Percentiles rank a stretch among this genome's conserved stretches.
These are phyloP conservation scores for Noctua comes DNA, from an alignment of 2,888 invertebrate species.

Conservation along the genomic window DNA sequence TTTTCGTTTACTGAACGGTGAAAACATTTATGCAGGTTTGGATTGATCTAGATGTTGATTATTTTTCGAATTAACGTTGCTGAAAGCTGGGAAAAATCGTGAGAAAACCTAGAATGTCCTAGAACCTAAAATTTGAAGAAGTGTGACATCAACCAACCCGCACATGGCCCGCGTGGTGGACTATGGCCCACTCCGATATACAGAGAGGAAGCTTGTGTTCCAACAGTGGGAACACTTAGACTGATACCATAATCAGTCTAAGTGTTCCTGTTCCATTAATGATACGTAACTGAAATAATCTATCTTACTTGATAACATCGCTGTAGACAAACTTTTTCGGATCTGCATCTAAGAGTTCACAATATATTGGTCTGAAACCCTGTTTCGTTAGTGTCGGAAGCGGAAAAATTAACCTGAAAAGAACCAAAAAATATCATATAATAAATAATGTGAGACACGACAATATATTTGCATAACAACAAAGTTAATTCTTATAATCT, in stretches of 20 bases:
- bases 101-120: background rate
- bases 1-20: background rate
- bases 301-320: conserved; percentile 85
- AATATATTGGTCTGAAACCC: conserved; percentile 90
- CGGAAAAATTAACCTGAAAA: conserved; percentile 77
- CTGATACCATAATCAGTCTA: no score
- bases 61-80: background rate
- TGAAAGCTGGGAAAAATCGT: background rate
- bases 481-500: background rate
- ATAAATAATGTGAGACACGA: background rate
- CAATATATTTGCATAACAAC: background rate
- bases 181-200: background rate
- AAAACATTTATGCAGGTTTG: background rate
- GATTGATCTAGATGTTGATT: no score
- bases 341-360: conserved; percentile 89
- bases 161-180: background rate
- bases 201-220: background rate
- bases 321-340: conserved; percentile 89
- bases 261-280: no score
- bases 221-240: background rate
- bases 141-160: background rate
- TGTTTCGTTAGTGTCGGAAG: conserved; percentile 71
- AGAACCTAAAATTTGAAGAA: background rate
- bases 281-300: background rate
- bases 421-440: background rate